A percentile compares a stretch with the other conserved stretches of the same genome.
Conservation (phyloP, 1,140 invertebrate species). For the Agrilus planipennis region DNA sequence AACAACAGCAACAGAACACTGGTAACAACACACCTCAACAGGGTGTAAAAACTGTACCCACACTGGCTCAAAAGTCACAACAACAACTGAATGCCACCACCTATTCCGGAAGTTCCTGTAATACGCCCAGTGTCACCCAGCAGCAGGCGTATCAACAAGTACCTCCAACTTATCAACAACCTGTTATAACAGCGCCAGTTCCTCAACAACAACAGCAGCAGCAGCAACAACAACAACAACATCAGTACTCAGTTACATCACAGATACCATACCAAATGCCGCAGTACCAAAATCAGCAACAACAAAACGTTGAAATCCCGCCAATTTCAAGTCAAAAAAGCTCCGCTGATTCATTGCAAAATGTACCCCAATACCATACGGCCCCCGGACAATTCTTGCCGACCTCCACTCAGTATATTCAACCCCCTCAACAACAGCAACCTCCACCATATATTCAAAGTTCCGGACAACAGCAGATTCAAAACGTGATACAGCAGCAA, state of each 20-base stretch:
- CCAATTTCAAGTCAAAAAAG: too few species aligned
- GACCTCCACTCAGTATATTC: not conserved
- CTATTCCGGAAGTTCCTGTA: not conserved
- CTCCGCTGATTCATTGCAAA: too few species aligned
- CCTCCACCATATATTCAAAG: not conserved
- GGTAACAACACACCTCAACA: not conserved
- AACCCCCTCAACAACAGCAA: not conserved
- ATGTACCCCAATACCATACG: too few species aligned
- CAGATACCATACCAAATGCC: not conserved
- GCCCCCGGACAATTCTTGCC: too few species aligned
- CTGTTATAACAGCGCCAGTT: too few species aligned
- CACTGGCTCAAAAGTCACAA: slow-evolving; percentile 4
- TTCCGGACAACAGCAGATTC: not conserved
- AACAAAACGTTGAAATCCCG: not conserved
- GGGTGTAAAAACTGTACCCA: slow-evolving; percentile 1
- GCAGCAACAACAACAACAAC: slow-evolving; percentile 6
- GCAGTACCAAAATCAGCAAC: not conserved
- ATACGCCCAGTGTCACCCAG: too few species aligned
- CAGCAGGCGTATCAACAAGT: slow-evolving; percentile 5
- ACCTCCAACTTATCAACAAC: too few species aligned
- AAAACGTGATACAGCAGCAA: not conserved
- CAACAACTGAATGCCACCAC: slow-evolving; percentile 3
- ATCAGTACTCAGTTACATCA: not conserved
- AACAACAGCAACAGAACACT: not conserved
- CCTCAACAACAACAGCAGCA: too few species aligned